Base-by-base conservation (phyloP, 2,888 invertebrate genomes). In the Parnassius apollo region DNA sequence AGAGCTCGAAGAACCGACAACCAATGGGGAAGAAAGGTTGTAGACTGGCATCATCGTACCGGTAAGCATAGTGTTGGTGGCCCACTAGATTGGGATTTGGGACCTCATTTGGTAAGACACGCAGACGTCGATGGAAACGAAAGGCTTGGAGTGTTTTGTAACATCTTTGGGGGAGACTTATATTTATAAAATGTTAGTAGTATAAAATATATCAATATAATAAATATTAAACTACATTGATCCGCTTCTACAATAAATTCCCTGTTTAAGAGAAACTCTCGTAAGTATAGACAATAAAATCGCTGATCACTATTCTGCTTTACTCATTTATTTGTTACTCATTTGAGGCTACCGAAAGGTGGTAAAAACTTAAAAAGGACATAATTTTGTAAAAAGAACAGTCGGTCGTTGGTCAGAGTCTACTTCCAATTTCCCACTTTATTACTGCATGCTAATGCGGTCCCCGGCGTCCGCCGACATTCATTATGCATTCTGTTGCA, bases 331-430 rank as follows among this genome's bases (percentile, higher is more conserved):
- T 22, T 35, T 35, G 35, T 35, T 35, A 35, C 35, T 63, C 66
- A 69, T 68, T 64, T 67, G 71, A 69, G 72, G 70, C 71, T 67
- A 59, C 66, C 50, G 55, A 55, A 65, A 71, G 70, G 66, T 71
- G 70, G 57, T 57, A 50, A 68, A 62, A 67, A 69, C 64, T 68
- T 64, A 49, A 59, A 68, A 66, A 68, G 65, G 66, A 66, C 59
- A 59, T 61, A 57, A 62, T 61, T 9, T 61, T 64, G 62, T 68
- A 67, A 68, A 66, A 66, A 65, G 49, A 57, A 55, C 57, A 56
- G 65, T 51, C 62, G 54, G 45, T 59, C 59, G 42, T 35, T 56
- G 55, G 13, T 66, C 64, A 59, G 61, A 60, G 67, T 62, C 66
- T 66, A 70, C 63, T 69, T 68, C 62, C 67, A 66, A 67, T 66